phyloP scores from a whole-genome alignment of 2,113 vertebrate genomes.

The Phalacrocorax aristotelis region DNA sequence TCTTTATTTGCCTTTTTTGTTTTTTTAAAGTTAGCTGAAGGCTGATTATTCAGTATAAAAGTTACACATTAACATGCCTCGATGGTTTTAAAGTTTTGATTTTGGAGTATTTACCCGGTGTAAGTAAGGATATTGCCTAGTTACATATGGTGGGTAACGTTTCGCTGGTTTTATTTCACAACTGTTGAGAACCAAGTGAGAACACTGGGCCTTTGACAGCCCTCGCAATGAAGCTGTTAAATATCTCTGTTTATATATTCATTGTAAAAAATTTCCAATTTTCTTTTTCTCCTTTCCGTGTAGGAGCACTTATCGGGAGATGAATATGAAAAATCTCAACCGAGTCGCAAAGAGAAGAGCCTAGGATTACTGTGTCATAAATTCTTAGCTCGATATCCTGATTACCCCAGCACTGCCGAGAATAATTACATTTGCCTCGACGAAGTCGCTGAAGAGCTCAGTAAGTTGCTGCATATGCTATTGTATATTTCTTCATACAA shows the following conservation, averaged over 20 bases:
- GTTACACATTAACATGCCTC: neutral
- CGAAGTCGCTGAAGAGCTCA: slow-evolving; percentile 90
- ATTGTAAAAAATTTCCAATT: neutral
- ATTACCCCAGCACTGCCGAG: slow-evolving; percentile 81
- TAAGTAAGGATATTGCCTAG: neutral
- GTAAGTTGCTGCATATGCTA: slow-evolving; percentile 72
- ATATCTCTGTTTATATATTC: rapidly evolving
- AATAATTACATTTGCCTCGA: slow-evolving; percentile 92
- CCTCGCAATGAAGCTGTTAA: neutral
- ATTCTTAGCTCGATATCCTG: slow-evolving; percentile 90
- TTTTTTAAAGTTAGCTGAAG: neutral
- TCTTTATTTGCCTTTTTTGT: neutral
- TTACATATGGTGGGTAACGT: neutral
- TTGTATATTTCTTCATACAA: neutral
- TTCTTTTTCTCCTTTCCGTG: neutral
- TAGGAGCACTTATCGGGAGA: slow-evolving; percentile 87
- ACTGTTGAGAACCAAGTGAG: neutral
- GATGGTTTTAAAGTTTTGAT: neutral
- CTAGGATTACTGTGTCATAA: slow-evolving; percentile 92
- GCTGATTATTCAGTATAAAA: neutral
- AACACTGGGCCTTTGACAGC: neutral
- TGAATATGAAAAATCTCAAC: slow-evolving; percentile 86
- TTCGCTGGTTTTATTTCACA: neutral
- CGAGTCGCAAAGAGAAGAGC: slow-evolving; percentile 95
- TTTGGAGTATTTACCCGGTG: neutral